Conservation (phyloP, 2,797 vertebrate species). For the Halcyon badia region DNA sequence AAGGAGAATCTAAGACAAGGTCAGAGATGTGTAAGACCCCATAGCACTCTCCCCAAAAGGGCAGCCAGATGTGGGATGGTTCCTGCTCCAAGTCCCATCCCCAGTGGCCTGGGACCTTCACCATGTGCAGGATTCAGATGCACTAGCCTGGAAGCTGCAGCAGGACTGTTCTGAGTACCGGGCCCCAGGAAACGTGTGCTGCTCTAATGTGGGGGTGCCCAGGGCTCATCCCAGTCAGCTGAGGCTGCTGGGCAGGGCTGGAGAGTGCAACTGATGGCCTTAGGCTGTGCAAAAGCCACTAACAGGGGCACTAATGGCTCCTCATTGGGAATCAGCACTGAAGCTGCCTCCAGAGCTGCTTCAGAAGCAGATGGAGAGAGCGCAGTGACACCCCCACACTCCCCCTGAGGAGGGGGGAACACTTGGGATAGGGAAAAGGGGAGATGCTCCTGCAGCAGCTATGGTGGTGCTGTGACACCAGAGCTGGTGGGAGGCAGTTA, state of each 20-base stretch:
- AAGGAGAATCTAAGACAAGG: background rate
- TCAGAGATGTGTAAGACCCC: background rate
- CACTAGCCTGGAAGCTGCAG: background rate
- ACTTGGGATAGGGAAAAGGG: background rate
- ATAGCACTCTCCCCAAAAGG: rapidly evolving
- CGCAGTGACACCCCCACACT: background rate
- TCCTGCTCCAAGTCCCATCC: background rate
- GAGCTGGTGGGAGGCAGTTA: background rate
- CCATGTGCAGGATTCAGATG: background rate
- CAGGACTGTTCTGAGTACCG: background rate
- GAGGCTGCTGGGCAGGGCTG: background rate
- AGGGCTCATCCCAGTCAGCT: rapidly evolving
- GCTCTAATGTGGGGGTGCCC: background rate
- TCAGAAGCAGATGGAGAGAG: background rate
- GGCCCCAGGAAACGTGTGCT: background rate
- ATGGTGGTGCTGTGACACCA: rapidly evolving
- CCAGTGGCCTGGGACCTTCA: background rate
- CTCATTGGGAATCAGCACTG: background rate
- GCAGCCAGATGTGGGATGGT: background rate
- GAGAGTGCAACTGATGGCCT: background rate
- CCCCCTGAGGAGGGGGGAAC: background rate
- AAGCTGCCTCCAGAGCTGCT: background rate
- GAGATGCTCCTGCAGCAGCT: background rate
- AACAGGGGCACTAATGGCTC: background rate
- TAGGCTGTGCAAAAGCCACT: background rate